phyloP scores from a whole-genome alignment of 2,888 invertebrate genomes.

The Chironomus tentans region DNA sequence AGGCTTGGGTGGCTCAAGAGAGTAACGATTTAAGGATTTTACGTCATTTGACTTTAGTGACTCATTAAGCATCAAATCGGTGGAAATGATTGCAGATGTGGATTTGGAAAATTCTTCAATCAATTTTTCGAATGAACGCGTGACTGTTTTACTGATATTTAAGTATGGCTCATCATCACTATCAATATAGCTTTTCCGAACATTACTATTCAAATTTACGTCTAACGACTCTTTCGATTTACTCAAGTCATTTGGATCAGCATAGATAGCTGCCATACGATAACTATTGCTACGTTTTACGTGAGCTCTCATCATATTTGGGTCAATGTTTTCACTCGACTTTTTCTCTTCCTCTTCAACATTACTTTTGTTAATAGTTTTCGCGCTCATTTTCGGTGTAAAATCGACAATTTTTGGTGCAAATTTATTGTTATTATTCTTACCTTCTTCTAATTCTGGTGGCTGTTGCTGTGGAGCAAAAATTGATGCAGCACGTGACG shows the following conservation, averaged over 20 bases:
- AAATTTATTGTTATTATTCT: conserved; percentile 31
- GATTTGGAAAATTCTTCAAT: conserved; percentile 41
- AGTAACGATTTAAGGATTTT: conserved; percentile 6
- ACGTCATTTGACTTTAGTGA: neutral
- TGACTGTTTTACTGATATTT: conserved; percentile 24
- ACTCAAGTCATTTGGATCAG: conserved; percentile 44
- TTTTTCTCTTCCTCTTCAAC: neutral
- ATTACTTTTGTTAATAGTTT: neutral
- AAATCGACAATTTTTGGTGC: conserved; percentile 23
- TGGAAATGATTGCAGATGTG: conserved; percentile 15
- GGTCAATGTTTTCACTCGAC: conserved; percentile 36
- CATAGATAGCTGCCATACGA: conserved; percentile 60
- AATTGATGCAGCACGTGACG: conserved; percentile 13
- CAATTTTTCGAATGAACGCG: conserved; percentile 36
- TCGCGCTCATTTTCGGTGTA: conserved; percentile 14
- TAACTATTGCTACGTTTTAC: conserved; percentile 78
- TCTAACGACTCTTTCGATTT: conserved; percentile 14
- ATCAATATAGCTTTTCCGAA: neutral
- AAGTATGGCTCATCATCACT: conserved; percentile 17
- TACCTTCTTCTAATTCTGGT: conserved; percentile 51
- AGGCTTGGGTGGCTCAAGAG: conserved; percentile 15
- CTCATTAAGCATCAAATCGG: conserved; percentile 21
- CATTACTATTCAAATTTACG: neutral
- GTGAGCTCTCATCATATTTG: conserved; percentile 39
- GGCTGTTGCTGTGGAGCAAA: conserved; percentile 14